Evolutionary conservation across 2,888 invertebrate genomes (phyloP), one percentile per base, ranked within the genome.

Genomic region (Coremacera marginata): DNA sequence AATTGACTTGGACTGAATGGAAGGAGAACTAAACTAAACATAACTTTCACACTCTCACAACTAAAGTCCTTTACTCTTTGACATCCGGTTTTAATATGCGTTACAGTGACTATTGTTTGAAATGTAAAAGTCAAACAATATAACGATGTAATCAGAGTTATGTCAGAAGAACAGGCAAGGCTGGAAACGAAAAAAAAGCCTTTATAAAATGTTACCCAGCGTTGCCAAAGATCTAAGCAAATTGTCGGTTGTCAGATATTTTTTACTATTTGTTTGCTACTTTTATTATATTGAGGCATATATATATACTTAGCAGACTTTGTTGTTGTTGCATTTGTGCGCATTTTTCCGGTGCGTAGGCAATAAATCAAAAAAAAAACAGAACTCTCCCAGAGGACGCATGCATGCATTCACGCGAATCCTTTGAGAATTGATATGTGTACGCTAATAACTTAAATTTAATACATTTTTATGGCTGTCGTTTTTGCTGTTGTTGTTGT

Each of bases 371-470:
- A 44, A 37, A 62, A 44, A 57, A 19, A 16, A 60, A 71, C 31
- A 34, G 31, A 2, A 37, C 25, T n/a, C 16, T 11, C 52, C n/a
- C 19, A 31, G 31, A 37, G 49, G 25, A 27, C 49, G 55, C 11
- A 49, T 37, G 5, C 63, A n/a, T 11, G 34, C 31, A 52, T 73
- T 44, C n/a, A 51, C 11, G 52, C 84, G 87, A 86, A 87, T 87
- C 88, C 87, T 84, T 82, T 82, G 87, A 84, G 87, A 87, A 87
- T 87, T 86, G 87, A 87, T 87, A 87, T 82, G 84, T 86, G 88
- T 86, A 88, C 86, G 88, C 84, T 86, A 87, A 87, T 87, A 87
- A 86, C 74, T 65, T 62, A 55, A 74, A 55, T 74, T 65, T 49
- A 44, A 22, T 44, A 19, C 44, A 37, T 44, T 67, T 67, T 22